Base-by-base conservation (phyloP, 1,140 invertebrate genomes). In the Globodera rostochiensis region DNA sequence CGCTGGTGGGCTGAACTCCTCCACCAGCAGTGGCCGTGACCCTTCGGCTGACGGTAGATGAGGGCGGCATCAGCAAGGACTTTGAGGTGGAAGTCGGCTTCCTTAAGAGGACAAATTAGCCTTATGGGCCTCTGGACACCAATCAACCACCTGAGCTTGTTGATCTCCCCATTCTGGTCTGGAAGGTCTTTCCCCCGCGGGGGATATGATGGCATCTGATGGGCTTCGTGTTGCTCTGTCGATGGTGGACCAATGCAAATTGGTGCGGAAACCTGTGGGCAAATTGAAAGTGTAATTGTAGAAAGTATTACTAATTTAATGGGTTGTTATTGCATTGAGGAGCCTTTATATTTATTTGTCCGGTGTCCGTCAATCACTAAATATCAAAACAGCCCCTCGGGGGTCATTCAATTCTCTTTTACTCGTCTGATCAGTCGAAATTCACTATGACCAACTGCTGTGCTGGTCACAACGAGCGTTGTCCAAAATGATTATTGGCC, bases 41-140 rank as follows among this genome's bases (percentile, higher is more conserved):
- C 25, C 69, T 36, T 47, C 69, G 11, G 46, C 36, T 71, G 69
- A 19, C 15, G 57, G 57, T 19, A 19, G 57, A 64, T 19, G 57
- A 64, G 15, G 69, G 69, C 36, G 69, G 36, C 69, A 71, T 6
- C 69, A 71, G 69, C 21, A 71, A 21, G 1, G 69, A 71, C 69
- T 71, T 71, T 64, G 57, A 64, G 15, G 19, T 19, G 25, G 69
- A 5, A 1, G 69, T 36, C 25, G 69, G 5, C 36, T 71, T 71
- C 69, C 69, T 71, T 36, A 71, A 47, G 6, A 11, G 15, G 15
- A 64, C 11, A 13, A 36, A 64, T 64, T 64, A 64, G 57, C 15
- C 57, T 53, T 6, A 53, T 11, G 19, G 36, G 36, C 36, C 36
- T 36, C 2, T 36, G 36, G 36, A 36, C 36, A 36, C 1, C 36